A percentile compares a stretch with the other conserved stretches of the same genome.
These are phyloP conservation scores for Myripristis jacobus DNA, from an alignment of 2,797 vertebrate species.

Conservation along the genomic window DNA sequence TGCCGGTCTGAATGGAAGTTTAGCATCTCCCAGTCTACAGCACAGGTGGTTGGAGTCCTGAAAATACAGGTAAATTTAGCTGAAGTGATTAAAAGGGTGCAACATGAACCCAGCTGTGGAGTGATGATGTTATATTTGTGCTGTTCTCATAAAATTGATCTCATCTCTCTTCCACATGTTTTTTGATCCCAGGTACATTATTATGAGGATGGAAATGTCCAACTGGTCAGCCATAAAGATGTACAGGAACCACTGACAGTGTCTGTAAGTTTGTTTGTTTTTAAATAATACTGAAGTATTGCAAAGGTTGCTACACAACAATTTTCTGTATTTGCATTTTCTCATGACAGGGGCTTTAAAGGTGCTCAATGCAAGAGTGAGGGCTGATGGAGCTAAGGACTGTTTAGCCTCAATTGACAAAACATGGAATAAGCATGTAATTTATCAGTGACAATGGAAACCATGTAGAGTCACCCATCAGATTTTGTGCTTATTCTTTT, in stretches of 20 bases:
- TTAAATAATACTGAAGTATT: not conserved
- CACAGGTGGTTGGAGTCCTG: constrained; percentile 91
- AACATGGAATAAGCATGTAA: too few species aligned
- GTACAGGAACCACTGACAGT: constrained; percentile 89
- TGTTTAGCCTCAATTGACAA: too few species aligned
- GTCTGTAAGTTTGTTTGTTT: constrained; percentile 86
- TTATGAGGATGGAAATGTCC: constrained; percentile 97
- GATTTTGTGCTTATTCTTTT: too few species aligned
- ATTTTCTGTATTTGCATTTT: not conserved
- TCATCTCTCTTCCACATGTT: constrained; percentile 7
- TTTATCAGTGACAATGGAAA: too few species aligned
- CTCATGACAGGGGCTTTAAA: too few species aligned
- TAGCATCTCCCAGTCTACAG: constrained; percentile 87
- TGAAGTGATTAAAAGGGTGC: not conserved
- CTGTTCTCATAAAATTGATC: not conserved
- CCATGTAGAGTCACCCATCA: too few species aligned
- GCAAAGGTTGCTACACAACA: not conserved
- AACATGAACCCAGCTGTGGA: not conserved
- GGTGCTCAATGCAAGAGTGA: too few species aligned
- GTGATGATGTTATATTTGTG: too few species aligned
- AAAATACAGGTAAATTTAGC: constrained; percentile 89
- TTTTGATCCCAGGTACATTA: constrained; percentile 89
- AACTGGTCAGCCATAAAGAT: constrained; percentile 97
- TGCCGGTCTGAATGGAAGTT: constrained; percentile 98
- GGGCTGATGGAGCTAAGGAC: too few species aligned